These are phyloP conservation scores for Cottoperca gobio DNA, from an alignment of 2,797 vertebrate genomes.

Conservation along the genomic window DNA sequence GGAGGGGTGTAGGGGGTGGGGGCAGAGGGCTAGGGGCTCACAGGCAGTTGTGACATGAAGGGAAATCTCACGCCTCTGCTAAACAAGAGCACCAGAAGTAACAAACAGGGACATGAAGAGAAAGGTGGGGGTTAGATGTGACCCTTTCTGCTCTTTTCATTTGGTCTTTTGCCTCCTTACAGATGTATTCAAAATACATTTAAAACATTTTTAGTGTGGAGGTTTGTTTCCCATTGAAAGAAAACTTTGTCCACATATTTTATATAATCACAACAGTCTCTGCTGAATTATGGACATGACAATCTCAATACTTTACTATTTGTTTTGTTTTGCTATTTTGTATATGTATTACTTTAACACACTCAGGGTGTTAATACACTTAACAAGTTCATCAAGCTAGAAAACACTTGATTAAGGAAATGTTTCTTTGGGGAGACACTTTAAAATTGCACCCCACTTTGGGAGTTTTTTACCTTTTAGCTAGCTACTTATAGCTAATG, in stretches of 20 bases:
- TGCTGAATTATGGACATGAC: not conserved
- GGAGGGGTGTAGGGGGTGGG: constrained; percentile 9
- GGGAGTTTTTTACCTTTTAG: not conserved
- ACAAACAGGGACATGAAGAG: constrained; percentile 23
- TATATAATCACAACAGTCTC: constrained; percentile 30
- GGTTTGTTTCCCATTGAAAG: not conserved
- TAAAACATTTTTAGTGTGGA: not conserved
- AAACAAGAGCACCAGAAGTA: constrained; percentile 18
- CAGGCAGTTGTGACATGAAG: constrained; percentile 70
- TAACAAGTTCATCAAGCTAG: not conserved
- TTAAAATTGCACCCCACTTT: not conserved
- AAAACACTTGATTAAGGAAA: not conserved
- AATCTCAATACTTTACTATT: constrained; percentile 3
- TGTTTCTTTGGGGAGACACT: not conserved
- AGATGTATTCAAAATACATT: not conserved
- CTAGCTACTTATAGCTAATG: not conserved
- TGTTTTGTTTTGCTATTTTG: not conserved
- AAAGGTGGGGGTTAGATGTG: not conserved
- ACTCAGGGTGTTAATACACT: not conserved
- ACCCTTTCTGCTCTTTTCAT: not conserved
- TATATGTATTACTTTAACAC: not conserved
- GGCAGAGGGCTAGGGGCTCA: constrained; percentile 40
- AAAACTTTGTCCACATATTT: constrained; percentile 13
- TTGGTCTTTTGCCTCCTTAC: not conserved
- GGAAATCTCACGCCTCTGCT: constrained; percentile 60